Base-by-base conservation (phyloP, 2,888 invertebrate species). In the Drosophila vallismaia region DNA sequence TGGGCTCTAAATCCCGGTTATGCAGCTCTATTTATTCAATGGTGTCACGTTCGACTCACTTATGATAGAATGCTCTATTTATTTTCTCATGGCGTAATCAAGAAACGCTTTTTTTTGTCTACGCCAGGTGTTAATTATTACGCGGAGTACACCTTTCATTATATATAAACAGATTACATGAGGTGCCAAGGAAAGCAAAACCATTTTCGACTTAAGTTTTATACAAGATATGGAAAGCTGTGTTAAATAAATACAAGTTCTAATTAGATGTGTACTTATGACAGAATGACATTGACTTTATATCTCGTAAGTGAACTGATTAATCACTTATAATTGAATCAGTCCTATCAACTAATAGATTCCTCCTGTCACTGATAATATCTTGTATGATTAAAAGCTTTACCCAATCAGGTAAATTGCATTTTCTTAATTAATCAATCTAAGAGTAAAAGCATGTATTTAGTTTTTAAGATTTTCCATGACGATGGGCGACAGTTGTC, bases 41-140 rank as follows among this genome's bases (percentile, higher is more conserved):
- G 48, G 19, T 49, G 49, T 49, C 33, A 64, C 68, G 64, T 64
- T n/a, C 69, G 31, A 44, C 54, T 31, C 6, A 5, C 36, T 36
- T 36, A 29, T 9, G 54, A 62, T 63, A 63, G 48, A 48, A 63
- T 14, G 60, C 48, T 62, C 60, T 62, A 63, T 26, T 63, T 63
- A 40, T 31, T 42, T 48, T 48, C 63, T 33, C 63, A 31, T 48
- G 40, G 63, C 46, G 63, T 14, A 42, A 63, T 63, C 64, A 9
- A 9, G n/a, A 12, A 48, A 60, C 62, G 38, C 19, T 24, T 14
- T 45, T 45, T 24, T 26, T 62, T 60, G 63, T 62, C 62, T 10
- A 31, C 62, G 7, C 14, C 40, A 46, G 26, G 31, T 62, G 63
- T 31, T 62, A 48, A 48, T 19, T 26, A 33, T 31, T 31, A 28